Conservation (phyloP, 2,888 invertebrate species). For the Sminthurinus aureus region DNA sequence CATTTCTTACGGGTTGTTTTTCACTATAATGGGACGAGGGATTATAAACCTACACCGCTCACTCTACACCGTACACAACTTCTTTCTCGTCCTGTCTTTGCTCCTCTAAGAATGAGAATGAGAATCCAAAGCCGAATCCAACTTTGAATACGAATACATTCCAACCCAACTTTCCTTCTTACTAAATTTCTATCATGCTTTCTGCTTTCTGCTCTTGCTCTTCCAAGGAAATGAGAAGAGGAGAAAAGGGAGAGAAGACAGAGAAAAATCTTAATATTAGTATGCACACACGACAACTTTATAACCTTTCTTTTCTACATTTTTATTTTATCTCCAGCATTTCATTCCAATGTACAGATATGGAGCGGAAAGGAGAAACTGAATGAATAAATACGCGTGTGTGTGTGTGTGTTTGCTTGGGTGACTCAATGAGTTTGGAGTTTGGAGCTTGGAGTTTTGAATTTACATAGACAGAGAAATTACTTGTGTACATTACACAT, state of each 20-base stretch:
- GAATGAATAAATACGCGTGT: not conserved
- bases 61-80: not conserved
- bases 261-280: slow-evolving; percentile 16
- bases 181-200: slow-evolving; percentile 30
- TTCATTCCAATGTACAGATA: not conserved
- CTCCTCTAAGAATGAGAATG: slow-evolving; percentile 45
- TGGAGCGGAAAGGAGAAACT: not conserved
- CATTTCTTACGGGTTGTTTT: slow-evolving; percentile 47
- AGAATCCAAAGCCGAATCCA: slow-evolving; percentile 42
- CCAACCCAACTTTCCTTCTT: slow-evolving; percentile 47
- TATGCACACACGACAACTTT: not conserved
- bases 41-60: slow-evolving; percentile 51
- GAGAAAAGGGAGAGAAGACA: not conserved
- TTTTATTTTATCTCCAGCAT: not conserved
- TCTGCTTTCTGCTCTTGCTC: not conserved
- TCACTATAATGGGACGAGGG: slow-evolving; percentile 53
- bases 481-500: no score
- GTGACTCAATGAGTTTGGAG: slow-evolving; percentile 17
- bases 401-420: slow-evolving; percentile 8
- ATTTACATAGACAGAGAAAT: slow-evolving; percentile 2
- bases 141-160: slow-evolving; percentile 45
- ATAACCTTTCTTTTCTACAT: no score
- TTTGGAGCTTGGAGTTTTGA: not conserved
- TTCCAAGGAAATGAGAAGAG: not conserved
- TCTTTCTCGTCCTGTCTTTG: not conserved